Conservation (phyloP, 2,888 invertebrate genomes). For the Xanthia togata region DNA sequence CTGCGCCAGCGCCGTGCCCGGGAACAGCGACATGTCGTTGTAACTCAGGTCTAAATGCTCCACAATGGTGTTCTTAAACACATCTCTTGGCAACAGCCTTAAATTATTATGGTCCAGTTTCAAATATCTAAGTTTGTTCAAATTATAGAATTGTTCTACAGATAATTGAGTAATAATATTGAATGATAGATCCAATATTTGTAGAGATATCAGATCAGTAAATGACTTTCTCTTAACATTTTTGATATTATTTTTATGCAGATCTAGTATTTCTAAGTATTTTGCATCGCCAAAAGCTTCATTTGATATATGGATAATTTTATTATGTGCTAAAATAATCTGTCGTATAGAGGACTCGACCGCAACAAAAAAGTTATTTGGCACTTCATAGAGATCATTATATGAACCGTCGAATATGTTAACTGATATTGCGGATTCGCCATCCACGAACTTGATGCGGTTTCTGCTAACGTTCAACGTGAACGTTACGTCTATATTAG, state of each 20-base stretch:
- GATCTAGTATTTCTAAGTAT: slow-evolving; percentile 93
- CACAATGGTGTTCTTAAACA: slow-evolving; percentile 94
- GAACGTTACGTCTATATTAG: slow-evolving; percentile 92
- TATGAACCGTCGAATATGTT: slow-evolving; percentile 93
- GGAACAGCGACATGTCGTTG: slow-evolving; percentile 95
- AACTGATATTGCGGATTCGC: slow-evolving; percentile 90
- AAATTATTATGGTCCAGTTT: slow-evolving; percentile 94
- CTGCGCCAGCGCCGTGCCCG: slow-evolving; percentile 94
- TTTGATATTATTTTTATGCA: slow-evolving; percentile 94
- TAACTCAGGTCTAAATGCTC: slow-evolving; percentile 95
- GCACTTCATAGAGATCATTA: slow-evolving; percentile 92
- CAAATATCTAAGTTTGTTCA: slow-evolving; percentile 93
- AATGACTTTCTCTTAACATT: slow-evolving; percentile 94
- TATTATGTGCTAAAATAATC: slow-evolving; percentile 94
- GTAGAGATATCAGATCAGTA: slow-evolving; percentile 93
- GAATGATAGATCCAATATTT: slow-evolving; percentile 94
- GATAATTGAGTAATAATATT: slow-evolving; percentile 94
- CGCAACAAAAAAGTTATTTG: slow-evolving; percentile 92
- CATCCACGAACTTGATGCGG: slow-evolving; percentile 88
- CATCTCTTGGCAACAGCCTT: slow-evolving; percentile 93
- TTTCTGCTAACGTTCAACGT: slow-evolving; percentile 95
- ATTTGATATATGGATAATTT: slow-evolving; percentile 92
- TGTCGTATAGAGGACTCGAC: slow-evolving; percentile 92
- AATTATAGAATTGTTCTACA: slow-evolving; percentile 94
- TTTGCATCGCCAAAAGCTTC: slow-evolving; percentile 94